A percentile compares a stretch with the other conserved stretches of the same genome.
These are phyloP conservation scores for Sycobia sp. DNA, from an alignment of 1,140 invertebrate genomes.

Conservation along the genomic window DNA sequence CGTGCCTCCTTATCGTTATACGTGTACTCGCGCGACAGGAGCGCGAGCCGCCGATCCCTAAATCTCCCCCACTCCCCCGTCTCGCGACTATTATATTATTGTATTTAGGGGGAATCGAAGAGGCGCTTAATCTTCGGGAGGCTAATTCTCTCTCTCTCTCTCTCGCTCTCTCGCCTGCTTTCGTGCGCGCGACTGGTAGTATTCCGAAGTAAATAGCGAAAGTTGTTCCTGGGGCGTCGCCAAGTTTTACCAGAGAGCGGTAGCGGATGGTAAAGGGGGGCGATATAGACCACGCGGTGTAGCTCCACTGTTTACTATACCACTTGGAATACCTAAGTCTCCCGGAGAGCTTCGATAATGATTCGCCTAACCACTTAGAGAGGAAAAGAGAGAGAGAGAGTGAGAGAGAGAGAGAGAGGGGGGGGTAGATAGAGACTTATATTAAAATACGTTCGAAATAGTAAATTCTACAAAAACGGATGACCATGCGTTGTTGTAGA, in stretches of 20 bases:
- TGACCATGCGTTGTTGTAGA: too few species aligned
- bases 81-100: conserved; percentile 22
- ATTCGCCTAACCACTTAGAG: background rate
- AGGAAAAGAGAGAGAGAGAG: background rate
- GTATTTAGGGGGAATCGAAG: conserved; percentile 22
- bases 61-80: too few species aligned
- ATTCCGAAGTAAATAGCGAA: conserved; percentile 7
- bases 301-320: background rate
- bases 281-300: conserved; percentile 9
- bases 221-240: conserved; percentile 33
- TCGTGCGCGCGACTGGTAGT: background rate
- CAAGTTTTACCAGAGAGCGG: too few species aligned
- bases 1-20: too few species aligned
- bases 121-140: conserved; percentile 18
- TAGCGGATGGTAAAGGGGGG: too few species aligned
- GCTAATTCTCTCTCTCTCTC: background rate
- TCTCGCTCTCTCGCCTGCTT: background rate
- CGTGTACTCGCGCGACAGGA: too few species aligned
- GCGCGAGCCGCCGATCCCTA: too few species aligned
- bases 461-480: too few species aligned
- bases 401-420: background rate
- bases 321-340: too few species aligned
- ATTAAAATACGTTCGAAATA: too few species aligned
- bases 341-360: conserved; percentile 1
- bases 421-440: too few species aligned